phyloP scores from a whole-genome alignment of 2,113 vertebrate species.

The Rafetus swinhoei region DNA sequence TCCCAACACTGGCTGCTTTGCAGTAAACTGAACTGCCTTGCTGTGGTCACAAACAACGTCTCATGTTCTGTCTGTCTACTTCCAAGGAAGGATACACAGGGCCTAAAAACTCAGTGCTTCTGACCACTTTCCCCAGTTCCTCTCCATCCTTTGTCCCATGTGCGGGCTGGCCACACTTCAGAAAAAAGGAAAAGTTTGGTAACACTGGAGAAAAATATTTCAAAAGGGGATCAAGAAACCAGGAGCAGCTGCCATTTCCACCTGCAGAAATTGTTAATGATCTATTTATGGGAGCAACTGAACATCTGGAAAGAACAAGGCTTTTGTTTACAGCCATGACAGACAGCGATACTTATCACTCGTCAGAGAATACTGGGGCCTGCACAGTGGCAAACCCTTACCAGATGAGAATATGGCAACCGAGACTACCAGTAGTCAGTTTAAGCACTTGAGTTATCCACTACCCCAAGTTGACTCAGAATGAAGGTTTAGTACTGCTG shows the following conservation, averaged over 20 bases:
- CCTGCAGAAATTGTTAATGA: neutral
- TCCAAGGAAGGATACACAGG: neutral
- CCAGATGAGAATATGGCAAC: neutral
- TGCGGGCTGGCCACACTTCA: neutral
- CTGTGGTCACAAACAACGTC: neutral
- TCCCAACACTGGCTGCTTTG: neutral
- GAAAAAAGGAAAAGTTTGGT: neutral
- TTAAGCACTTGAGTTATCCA: neutral
- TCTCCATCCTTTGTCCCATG: neutral
- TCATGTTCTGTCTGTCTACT: neutral
- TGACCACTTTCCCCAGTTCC: neutral
- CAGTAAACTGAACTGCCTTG: accelerated
- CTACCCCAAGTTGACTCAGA: neutral
- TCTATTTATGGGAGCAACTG: conserved; percentile 18
- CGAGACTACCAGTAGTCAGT: neutral
- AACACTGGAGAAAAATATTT: conserved; percentile 10
- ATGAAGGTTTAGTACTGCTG: neutral
- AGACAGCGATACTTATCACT: neutral
- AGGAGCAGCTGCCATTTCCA: conserved; percentile 8
- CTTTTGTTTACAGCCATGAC: conserved; percentile 27
- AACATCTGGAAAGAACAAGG: conserved; percentile 12
- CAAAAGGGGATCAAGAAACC: neutral
- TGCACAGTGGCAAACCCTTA: conserved; percentile 3
- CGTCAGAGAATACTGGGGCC: conserved; percentile 4
- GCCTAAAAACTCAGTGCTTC: neutral